Evolutionary conservation across 2,113 vertebrate species (phyloP), one percentile per base, ranked within the genome.

Genomic region (Phalacrocorax aristotelis): DNA sequence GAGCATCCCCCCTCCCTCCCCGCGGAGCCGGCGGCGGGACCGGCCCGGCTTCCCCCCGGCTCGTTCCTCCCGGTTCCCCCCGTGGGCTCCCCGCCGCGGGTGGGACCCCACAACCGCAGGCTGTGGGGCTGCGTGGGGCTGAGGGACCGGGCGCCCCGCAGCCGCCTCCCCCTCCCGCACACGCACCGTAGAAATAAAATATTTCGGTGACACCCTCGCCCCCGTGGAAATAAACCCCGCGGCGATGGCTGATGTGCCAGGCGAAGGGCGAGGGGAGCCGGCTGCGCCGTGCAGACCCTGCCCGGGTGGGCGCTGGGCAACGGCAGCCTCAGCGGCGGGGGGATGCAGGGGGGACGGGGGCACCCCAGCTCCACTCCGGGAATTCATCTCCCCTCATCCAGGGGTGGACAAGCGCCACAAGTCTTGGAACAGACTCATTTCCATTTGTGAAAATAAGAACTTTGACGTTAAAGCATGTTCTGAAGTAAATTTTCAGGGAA

Each of bases 161-260:
- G 46, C 62, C 27, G 4, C 75, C 7, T 32, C 27, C 65, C 42
- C 3, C 26, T 23, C 38, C 19, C 32, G 8, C 69, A 9, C 57
- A 6, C 26, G 42, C 11, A 2, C 36, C 22, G 11, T 2, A 1
- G 61, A 15, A 32, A 76, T 3, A 3, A 15, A 71, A 5, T 0
- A 3, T 46, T 80, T 30, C 64, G 29, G 8, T 15, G 14, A 14
- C 42, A 16, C 44, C 44, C 44, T 4, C 38, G 20, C 18, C 21
- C 10, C 29, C n/a, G 3, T 13, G 48, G 85, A 13, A 58, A 64
- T 8, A 18, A n/a, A 75, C 34, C 1, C 57, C 26, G 49, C 34
- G 4, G 7, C 46, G 1, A 4, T 9, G 0, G 11, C 38, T 8
- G 52, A 0, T 14, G 0, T 5, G 6, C 3, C 23, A 23, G 44